A percentile compares a stretch with the other conserved stretches of the same genome.
phyloP scores from a whole-genome alignment of 2,113 vertebrate genomes.

The Oenanthe melanoleuca region DNA sequence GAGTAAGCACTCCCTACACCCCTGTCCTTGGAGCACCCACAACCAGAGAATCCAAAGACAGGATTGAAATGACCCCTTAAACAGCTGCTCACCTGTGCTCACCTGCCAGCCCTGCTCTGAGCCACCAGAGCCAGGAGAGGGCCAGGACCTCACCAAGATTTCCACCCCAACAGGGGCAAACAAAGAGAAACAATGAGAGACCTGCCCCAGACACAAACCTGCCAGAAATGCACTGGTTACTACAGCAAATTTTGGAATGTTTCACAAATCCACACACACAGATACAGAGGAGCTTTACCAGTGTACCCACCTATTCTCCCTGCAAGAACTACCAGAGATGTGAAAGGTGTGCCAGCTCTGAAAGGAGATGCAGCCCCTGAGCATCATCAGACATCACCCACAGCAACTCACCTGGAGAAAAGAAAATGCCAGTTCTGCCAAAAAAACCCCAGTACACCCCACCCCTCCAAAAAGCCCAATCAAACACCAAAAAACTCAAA shows the following conservation, averaged over 20 bases:
- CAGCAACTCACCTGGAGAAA: too few relatives aligned
- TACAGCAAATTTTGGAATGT: too few relatives aligned
- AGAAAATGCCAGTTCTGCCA: neutral
- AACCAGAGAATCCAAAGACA: fast-evolving
- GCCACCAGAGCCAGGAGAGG: neutral
- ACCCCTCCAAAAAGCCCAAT: neutral
- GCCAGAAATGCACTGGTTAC: fast-evolving
- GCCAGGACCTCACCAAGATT: neutral
- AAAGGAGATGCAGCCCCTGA: neutral
- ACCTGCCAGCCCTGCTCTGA: neutral
- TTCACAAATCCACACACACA: fast-evolving
- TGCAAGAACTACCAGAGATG: neutral
- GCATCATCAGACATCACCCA: neutral
- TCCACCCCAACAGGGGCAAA: fast-evolving
- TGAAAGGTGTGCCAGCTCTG: neutral
- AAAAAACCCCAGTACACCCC: fast-evolving
- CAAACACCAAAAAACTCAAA: neutral
- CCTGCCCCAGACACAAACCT: neutral
- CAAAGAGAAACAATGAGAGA: neutral
- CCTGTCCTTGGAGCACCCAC: neutral
- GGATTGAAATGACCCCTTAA: neutral
- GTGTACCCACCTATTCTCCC: fast-evolving
- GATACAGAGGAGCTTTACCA: neutral
- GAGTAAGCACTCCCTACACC: neutral
- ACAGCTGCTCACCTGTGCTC: fast-evolving